Evolutionary conservation across 1,140 invertebrate species (phyloP).

Genomic region (Chrysopa pallens): DNA sequence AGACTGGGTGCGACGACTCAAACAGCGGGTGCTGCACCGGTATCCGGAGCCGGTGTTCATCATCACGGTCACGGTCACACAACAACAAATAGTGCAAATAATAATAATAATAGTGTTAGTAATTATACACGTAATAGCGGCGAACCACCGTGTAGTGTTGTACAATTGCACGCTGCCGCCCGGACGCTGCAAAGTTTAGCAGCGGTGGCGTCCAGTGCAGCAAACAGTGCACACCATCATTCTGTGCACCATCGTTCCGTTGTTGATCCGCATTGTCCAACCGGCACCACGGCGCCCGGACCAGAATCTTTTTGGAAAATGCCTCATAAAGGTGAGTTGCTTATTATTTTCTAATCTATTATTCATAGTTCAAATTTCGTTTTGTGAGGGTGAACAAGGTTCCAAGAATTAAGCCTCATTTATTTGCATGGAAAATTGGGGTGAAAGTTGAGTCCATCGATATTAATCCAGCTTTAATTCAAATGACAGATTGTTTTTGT

Average conservation of each 20-base stretch:
- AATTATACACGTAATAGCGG: slow-evolving; percentile 20
- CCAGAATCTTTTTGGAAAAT: slow-evolving; percentile 48
- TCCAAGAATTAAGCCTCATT: no score
- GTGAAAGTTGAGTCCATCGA: no score
- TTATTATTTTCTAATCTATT: neutral
- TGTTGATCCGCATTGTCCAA: slow-evolving; percentile 24
- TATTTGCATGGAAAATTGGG: no score
- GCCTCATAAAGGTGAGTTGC: slow-evolving; percentile 45
- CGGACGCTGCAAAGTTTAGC: slow-evolving; percentile 25
- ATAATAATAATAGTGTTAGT: slow-evolving; percentile 13
- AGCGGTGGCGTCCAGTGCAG: slow-evolving; percentile 27
- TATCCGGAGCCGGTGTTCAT: slow-evolving; percentile 1
- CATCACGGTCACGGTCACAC: no score
- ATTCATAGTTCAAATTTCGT: no score
- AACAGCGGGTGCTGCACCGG: neutral
- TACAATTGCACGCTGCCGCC: slow-evolving; percentile 8
- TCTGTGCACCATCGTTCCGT: slow-evolving; percentile 23
- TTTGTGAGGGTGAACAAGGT: no score
- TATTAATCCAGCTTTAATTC: no score
- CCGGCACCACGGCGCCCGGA: slow-evolving; percentile 36
- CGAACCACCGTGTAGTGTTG: neutral
- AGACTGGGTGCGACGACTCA: neutral
- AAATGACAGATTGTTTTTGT: no score
- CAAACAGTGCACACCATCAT: slow-evolving; percentile 32
- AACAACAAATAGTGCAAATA: slow-evolving; percentile 5